Evolutionary conservation across 2,888 invertebrate genomes (phyloP).

Genomic region (Dicyrtoma fusca): DNA sequence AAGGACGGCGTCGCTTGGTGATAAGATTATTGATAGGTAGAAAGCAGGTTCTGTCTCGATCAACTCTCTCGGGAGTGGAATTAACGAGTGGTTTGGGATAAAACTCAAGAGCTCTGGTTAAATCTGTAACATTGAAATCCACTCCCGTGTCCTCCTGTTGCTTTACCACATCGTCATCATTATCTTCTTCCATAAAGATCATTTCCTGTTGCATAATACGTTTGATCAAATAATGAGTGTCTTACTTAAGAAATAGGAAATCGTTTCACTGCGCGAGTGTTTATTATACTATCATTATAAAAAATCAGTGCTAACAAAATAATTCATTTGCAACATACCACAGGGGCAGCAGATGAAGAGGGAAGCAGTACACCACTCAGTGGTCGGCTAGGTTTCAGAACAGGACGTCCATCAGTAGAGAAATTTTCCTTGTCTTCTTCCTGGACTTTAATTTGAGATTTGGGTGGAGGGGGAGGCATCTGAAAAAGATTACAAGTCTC

Average conservation of each 20-base stretch:
- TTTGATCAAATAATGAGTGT: no score
- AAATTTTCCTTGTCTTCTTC: constrained; percentile 36
- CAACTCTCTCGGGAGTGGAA: constrained; percentile 48
- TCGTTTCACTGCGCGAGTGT: no score
- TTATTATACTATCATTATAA: no score
- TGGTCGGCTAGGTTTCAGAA: not conserved
- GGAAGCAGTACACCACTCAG: constrained; percentile 19
- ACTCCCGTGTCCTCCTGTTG: constrained; percentile 32
- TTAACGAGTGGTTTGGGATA: constrained; percentile 43
- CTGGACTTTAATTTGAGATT: not conserved
- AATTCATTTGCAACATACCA: constrained; percentile 10
- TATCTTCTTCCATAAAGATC: constrained; percentile 26
- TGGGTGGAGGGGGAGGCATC: constrained; percentile 11
- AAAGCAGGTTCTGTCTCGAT: not conserved
- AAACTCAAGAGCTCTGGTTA: constrained; percentile 44
- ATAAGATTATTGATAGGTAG: not conserved
- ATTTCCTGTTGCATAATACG: constrained; percentile 2
- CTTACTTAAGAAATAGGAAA: no score
- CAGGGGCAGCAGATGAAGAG: constrained; percentile 13
- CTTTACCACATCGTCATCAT: constrained; percentile 36
- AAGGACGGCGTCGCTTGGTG: not conserved
- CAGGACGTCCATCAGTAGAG: not conserved
- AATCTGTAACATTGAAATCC: constrained; percentile 49
- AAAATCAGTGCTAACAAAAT: no score
- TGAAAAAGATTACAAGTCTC: not conserved